These are phyloP conservation scores for Cichladusa arquata DNA, from an alignment of 2,113 vertebrate genomes.

Conservation along the genomic window DNA sequence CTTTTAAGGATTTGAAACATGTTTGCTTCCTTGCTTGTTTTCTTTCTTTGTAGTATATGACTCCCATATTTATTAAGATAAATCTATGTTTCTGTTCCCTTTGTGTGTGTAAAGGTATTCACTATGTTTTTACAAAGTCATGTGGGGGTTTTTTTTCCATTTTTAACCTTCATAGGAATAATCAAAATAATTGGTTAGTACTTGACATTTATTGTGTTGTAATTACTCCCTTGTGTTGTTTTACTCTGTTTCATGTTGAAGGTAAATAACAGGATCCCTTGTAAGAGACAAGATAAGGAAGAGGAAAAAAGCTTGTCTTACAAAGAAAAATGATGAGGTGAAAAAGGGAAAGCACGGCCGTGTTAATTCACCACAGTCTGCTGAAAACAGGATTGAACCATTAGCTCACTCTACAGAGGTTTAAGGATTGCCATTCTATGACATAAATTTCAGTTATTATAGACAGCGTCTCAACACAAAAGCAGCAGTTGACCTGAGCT, in stretches of 20 bases:
- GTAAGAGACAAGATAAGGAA: background rate
- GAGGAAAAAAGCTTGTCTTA: background rate
- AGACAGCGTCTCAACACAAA: background rate
- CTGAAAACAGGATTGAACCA: background rate
- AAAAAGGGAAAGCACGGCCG: background rate
- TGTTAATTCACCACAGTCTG: background rate
- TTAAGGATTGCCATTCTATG: background rate
- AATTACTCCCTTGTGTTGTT: background rate
- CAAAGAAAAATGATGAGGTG: background rate
- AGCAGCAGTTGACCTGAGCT: slow-evolving; percentile 24
- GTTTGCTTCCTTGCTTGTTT: background rate
- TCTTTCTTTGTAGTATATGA: background rate
- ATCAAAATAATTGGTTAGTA: background rate
- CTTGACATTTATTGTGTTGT: background rate
- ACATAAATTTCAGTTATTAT: slow-evolving; percentile 39
- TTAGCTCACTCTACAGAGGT: background rate
- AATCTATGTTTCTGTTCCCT: background rate
- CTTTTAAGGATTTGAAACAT: background rate
- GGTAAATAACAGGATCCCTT: background rate
- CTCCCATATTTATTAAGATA: background rate
- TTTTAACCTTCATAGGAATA: background rate
- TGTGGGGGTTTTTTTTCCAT: background rate
- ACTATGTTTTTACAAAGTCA: background rate
- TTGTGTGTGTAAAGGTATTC: background rate
- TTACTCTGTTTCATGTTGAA: background rate